A percentile compares a stretch with the other conserved stretches of the same genome.
Evolutionary conservation across 2,113 vertebrate species (phyloP).

Genomic region (Rhynchomys soricoides): DNA sequence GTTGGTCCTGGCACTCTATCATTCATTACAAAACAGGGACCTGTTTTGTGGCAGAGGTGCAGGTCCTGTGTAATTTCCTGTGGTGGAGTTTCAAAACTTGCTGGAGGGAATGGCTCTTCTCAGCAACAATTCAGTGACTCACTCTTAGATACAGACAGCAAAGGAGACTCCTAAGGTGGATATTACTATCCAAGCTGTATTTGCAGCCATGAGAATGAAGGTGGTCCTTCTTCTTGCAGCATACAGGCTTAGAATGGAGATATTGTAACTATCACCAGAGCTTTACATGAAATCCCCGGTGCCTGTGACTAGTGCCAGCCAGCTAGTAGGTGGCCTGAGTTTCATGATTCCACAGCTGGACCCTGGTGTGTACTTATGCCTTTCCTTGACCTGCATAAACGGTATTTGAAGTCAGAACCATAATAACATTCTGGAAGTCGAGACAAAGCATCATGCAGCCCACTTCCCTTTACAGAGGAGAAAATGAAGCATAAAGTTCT

Average conservation of each 20-base stretch:
- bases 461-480: neutral
- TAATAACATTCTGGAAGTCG: neutral
- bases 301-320: neutral
- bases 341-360: neutral
- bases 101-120: neutral
- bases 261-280: neutral
- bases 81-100: neutral
- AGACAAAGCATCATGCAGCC: neutral
- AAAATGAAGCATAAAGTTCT: neutral
- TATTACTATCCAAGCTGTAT: neutral
- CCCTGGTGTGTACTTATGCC: neutral
- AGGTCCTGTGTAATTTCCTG: neutral
- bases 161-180: neutral
- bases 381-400: neutral
- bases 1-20: neutral
- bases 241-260: neutral
- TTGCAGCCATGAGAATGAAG: neutral
- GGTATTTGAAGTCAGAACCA: constrained; percentile 39
- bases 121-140: neutral
- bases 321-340: neutral
- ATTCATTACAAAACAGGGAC: neutral
- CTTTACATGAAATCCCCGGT: neutral
- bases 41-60: neutral
- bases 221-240: neutral
- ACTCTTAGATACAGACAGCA: neutral